phyloP scores from a whole-genome alignment of 2,888 invertebrate genomes.

The Thymelicus lineola region DNA sequence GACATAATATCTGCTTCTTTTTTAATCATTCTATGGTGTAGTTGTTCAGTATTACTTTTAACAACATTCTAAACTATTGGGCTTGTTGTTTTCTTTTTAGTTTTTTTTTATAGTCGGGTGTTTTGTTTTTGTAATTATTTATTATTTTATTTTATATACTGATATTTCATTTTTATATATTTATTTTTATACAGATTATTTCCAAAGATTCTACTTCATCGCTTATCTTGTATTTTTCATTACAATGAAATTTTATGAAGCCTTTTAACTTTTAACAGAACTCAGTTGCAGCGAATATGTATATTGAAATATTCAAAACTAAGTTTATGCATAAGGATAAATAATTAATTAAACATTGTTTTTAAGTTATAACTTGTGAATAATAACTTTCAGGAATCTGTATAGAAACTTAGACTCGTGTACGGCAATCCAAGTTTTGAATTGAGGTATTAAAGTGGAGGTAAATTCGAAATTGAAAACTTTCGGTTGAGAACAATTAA shows the following conservation, averaged over 20 bases:
- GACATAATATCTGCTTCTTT: too few relatives aligned
- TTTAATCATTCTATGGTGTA: too few relatives aligned
- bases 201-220: too few relatives aligned
- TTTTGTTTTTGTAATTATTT: too few relatives aligned
- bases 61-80: too few relatives aligned
- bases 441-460: slow-evolving; percentile 42
- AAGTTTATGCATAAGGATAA: slow-evolving; percentile 41
- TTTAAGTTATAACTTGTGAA: slow-evolving; percentile 42
- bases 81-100: too few relatives aligned
- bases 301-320: slow-evolving; percentile 32
- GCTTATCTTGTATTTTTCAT: too few relatives aligned
- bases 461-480: slow-evolving; percentile 34
- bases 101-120: too few relatives aligned
- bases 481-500: slow-evolving; percentile 33
- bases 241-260: neutral
- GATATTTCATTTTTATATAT: too few relatives aligned
- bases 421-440: slow-evolving; percentile 39
- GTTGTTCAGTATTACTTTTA: too few relatives aligned
- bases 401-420: slow-evolving; percentile 35
- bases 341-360: slow-evolving; percentile 49
- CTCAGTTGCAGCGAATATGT: neutral
- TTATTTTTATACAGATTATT: too few relatives aligned
- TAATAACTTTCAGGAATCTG: slow-evolving; percentile 42
- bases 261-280: neutral
- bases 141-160: too few relatives aligned